Evolutionary conservation across 1,140 invertebrate genomes (phyloP).

Genomic region (Cheumatopsyche charites): DNA sequence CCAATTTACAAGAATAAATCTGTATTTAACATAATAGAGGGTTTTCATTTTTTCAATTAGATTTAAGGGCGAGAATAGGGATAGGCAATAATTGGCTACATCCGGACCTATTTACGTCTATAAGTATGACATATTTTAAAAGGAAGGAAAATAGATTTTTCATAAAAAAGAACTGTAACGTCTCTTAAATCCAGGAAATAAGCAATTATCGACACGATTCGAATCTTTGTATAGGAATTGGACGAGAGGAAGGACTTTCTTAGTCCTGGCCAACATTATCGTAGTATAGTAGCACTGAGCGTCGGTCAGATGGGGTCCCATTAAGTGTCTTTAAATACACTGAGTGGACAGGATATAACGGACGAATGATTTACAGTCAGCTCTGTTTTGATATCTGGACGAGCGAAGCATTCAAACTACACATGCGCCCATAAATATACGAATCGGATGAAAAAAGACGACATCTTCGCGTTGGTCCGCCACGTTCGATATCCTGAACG

Average conservation of each 20-base stretch:
- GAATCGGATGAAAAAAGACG: slow-evolving; percentile 9
- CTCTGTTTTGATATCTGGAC: slow-evolving; percentile 24
- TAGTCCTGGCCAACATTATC: slow-evolving; percentile 6
- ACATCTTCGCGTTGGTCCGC: neutral
- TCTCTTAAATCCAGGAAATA: too few relatives aligned
- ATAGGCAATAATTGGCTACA: slow-evolving; percentile 25
- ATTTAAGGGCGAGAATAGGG: slow-evolving; percentile 20
- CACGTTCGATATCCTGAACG: slow-evolving; percentile 15
- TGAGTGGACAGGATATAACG: slow-evolving; percentile 34
- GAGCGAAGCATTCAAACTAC: neutral
- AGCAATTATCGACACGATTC: neutral
- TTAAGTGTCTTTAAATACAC: slow-evolving; percentile 38
- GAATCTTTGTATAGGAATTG: neutral
- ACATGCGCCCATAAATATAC: neutral
- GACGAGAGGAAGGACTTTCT: slow-evolving; percentile 1
- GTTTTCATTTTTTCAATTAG: slow-evolving; percentile 32
- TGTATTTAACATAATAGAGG: slow-evolving; percentile 5
- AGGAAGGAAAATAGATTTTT: too few relatives aligned
- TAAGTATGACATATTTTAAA: too few relatives aligned
- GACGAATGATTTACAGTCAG: slow-evolving; percentile 34
- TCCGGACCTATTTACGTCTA: slow-evolving; percentile 21
- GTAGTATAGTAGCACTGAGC: slow-evolving; percentile 10
- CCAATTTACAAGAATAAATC: slow-evolving; percentile 13
- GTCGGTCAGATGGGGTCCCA: slow-evolving; percentile 16
- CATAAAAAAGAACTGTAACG: too few relatives aligned